Evolutionary conservation across 2,888 invertebrate genomes (phyloP).

Genomic region (Lasioglossum malachurum): DNA sequence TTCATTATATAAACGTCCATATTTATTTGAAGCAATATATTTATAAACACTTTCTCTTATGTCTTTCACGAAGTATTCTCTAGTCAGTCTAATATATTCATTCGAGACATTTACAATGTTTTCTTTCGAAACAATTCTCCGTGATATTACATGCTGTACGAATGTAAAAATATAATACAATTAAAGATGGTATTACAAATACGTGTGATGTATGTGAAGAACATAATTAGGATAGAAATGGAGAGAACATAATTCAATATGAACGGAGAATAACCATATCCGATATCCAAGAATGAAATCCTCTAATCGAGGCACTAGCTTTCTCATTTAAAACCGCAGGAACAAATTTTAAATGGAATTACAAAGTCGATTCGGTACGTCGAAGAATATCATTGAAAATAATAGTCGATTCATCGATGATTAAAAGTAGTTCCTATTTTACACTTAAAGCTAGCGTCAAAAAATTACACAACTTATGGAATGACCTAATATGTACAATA

Average conservation of each 20-base stretch:
- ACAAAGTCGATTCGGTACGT: not conserved
- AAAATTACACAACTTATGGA: conserved; percentile 6
- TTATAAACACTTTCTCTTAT: conserved; percentile 6
- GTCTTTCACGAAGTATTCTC: conserved; percentile 1
- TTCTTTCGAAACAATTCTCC: not conserved
- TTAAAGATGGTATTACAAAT: not conserved
- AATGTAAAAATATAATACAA: conserved; percentile 6
- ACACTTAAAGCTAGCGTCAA: not conserved
- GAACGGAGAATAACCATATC: not conserved
- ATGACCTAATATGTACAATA: not conserved
- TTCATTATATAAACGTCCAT: conserved; percentile 11
- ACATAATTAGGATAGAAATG: not conserved
- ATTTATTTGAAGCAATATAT: conserved; percentile 6
- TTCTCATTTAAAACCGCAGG: conserved; percentile 1
- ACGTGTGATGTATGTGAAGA: conserved; percentile 5
- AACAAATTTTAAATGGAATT: not conserved
- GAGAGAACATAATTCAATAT: conserved; percentile 1
- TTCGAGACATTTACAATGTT: conserved; percentile 3
- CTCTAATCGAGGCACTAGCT: not conserved
- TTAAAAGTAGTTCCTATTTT: conserved; percentile 6
- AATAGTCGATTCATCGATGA: not conserved
- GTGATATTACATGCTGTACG: not conserved
- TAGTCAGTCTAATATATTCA: conserved; percentile 6
- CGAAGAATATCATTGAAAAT: not conserved
- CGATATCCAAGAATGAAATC: conserved; percentile 1